Evolutionary conservation across 35 echinoderm and acorn worm species (phyloP), one percentile per base, ranked within the genome.

Genomic region (Patiria miniata): DNA sequence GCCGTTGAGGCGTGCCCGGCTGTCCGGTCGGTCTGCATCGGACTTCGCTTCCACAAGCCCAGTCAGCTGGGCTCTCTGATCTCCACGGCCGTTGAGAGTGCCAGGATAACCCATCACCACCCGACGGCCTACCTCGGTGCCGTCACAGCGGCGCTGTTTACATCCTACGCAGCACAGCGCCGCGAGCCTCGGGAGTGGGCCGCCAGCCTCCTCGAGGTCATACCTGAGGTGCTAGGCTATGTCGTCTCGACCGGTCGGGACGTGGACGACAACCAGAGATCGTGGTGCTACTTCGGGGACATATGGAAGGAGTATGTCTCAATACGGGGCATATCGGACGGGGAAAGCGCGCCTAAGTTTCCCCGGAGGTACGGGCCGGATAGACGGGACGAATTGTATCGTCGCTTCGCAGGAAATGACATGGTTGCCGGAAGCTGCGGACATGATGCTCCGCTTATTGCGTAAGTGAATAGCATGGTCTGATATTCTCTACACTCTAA

Each of bases 381-480:
- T 44, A 93, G 93, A 55, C 83, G 95, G 61, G 78, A 81, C 39
- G 78, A 81, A 32, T 42, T 94, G 44, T 97, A 91, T 52, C 77
- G 76, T 38, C 86, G 58, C 39, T 91, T 97, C 83, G 69, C 88
- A 37, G 69, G 83, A 8, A 39, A 88, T 52, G 32, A 81, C 9
- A 84, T 78, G 52, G 60, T 76, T 37, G 8, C 79, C 23, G 95
- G 95, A 59, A 87, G 84, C 9, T 85, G 86, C 69, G 92, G 91
- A 83, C 86, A 88, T 53, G 95, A 97, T 91, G 95, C 95, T 81
- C 85, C 95, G 18, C 81, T 97, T 1, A 97, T 97, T 85, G 95
- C 95, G 95, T 97, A 82, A 93, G 91, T 86, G 54, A 21, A 78
- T 15, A n/a, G n/a, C n/a, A n/a, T n/a, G n/a, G n/a, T n/a, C n/a